These are phyloP conservation scores for Macropis europaea DNA, from an alignment of 2,888 invertebrate species.

Conservation along the genomic window DNA sequence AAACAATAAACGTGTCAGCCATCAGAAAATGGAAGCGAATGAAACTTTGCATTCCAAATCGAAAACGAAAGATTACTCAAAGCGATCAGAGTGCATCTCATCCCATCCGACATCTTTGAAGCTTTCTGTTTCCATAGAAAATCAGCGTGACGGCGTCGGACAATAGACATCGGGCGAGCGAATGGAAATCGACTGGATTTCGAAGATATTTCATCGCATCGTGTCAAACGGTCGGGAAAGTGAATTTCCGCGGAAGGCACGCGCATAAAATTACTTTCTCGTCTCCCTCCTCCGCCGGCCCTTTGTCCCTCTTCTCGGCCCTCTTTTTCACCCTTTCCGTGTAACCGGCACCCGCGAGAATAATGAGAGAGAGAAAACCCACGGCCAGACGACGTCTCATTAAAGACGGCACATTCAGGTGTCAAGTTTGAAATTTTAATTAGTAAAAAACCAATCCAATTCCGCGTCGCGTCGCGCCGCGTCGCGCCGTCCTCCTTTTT, in stretches of 20 bases:
- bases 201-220: neutral
- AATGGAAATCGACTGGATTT: neutral
- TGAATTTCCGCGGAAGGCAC: conserved; percentile 32
- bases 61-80: neutral
- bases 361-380: conserved; percentile 64
- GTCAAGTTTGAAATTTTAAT: conserved; percentile 72
- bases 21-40: no score
- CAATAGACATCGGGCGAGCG: neutral
- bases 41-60: neutral
- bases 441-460: conserved; percentile 68
- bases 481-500: conserved; percentile 3
- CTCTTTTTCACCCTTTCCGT: conserved; percentile 41
- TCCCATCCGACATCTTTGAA: no score
- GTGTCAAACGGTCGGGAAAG: conserved; percentile 17
- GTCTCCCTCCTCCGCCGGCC: conserved; percentile 27
- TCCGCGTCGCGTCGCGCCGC: conserved; percentile 42
- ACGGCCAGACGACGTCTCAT: conserved; percentile 66
- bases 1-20: no score
- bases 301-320: conserved; percentile 15
- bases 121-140: no score
- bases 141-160: no score
- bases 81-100: neutral
- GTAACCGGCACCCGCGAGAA: conserved; percentile 56
- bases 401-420: conserved; percentile 68
- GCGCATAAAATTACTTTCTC: conserved; percentile 38